These are phyloP conservation scores for Emesis russula DNA, from an alignment of 2,888 invertebrate species.

Conservation along the genomic window DNA sequence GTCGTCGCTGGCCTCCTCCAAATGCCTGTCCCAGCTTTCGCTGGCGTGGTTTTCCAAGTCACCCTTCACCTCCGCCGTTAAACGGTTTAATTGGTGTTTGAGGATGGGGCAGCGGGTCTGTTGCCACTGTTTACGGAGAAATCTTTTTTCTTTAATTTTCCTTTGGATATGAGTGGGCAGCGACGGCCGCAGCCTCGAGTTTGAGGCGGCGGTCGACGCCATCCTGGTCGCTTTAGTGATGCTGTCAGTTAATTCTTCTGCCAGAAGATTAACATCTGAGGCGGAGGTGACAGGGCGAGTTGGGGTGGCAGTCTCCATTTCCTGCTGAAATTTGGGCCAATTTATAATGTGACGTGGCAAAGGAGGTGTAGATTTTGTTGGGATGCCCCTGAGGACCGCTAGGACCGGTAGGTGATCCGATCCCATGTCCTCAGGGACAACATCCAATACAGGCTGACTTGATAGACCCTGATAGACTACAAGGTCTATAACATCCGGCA, in stretches of 20 bases:
- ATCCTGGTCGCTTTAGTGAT: not conserved
- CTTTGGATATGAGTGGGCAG: not conserved
- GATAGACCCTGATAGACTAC: not conserved
- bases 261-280: not conserved
- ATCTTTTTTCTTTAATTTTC: not conserved
- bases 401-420: not conserved
- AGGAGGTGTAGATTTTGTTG: not conserved
- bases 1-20: no score
- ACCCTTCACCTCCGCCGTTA: no score
- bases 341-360: not conserved
- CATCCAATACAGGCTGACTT: not conserved
- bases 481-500: not conserved
- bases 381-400: not conserved
- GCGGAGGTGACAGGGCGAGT: not conserved
- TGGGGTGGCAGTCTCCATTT: not conserved
- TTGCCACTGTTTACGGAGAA: not conserved
- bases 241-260: not conserved
- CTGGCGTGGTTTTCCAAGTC: no score
- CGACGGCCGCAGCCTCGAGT: not conserved
- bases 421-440: not conserved
- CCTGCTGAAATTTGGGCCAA: not conserved
- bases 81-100: no score
- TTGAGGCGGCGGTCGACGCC: not conserved
- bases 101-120: not conserved
- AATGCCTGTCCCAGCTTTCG: no score